A percentile compares a stretch with the other conserved stretches of the same genome.
Conservation (phyloP, 1,140 invertebrate species). For the Aphis craccivora region DNA sequence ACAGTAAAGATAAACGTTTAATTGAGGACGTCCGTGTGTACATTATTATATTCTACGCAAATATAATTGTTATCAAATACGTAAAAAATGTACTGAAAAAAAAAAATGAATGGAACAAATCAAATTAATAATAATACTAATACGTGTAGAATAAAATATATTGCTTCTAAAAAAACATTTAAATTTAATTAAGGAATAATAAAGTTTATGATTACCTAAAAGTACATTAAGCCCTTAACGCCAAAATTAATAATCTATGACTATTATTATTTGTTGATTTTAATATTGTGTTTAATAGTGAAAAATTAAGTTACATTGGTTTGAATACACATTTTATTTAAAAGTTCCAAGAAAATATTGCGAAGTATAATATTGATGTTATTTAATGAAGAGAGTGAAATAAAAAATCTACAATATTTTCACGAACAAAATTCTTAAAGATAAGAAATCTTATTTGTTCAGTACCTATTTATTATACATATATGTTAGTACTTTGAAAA, state of each 20-base stretch:
- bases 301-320: not conserved
- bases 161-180: no score
- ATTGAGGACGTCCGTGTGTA: not conserved
- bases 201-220: not conserved
- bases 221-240: not conserved
- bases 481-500: not conserved
- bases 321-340: not conserved
- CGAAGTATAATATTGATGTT: not conserved
- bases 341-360: not conserved
- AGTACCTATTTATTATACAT: no score
- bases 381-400: not conserved
- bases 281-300: not conserved
- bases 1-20: not conserved
- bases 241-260: not conserved
- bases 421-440: not conserved
- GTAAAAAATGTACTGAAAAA: not conserved
- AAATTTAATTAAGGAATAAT: not conserved
- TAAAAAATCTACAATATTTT: not conserved
- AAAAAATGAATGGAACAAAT: not conserved
- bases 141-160: not conserved
- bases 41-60: not conserved
- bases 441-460: not conserved
- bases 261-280: not conserved
- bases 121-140: not conserved
- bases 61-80: not conserved